These are phyloP conservation scores for Corythaixoides concolor DNA, from an alignment of 2,113 vertebrate genomes.

Conservation along the genomic window DNA sequence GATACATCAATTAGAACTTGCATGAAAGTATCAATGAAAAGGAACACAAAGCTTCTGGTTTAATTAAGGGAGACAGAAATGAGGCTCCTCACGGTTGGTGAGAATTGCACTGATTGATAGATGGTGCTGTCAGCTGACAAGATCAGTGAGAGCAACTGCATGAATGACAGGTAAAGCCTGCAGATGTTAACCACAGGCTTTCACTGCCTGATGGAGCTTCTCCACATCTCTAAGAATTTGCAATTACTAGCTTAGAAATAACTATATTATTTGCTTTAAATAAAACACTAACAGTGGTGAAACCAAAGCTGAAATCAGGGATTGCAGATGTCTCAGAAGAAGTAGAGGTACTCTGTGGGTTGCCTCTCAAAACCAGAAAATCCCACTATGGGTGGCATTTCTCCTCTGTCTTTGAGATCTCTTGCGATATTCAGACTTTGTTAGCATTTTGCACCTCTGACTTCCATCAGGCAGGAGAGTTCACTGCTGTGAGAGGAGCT, in stretches of 20 bases:
- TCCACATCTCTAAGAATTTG: not conserved
- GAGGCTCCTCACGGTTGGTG: not conserved
- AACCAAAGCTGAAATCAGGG: not conserved
- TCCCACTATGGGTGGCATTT: not conserved
- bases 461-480: not conserved
- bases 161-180: not conserved
- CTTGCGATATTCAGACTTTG: not conserved
- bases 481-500: not conserved
- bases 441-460: not conserved
- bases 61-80: not conserved
- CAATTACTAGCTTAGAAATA: not conserved
- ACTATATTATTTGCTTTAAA: not conserved
- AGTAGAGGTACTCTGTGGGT: not conserved
- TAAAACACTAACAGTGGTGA: not conserved
- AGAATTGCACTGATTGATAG: not conserved
- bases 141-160: accelerated
- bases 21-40: not conserved
- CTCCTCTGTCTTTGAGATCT: not conserved
- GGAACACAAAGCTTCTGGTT: not conserved
- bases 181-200: not conserved
- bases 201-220: not conserved
- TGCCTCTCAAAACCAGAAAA: not conserved
- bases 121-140: not conserved
- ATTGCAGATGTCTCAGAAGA: not conserved
- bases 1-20: not conserved